Base-by-base conservation (phyloP, 2,113 vertebrate species). In the Lynx canadensis region DNA sequence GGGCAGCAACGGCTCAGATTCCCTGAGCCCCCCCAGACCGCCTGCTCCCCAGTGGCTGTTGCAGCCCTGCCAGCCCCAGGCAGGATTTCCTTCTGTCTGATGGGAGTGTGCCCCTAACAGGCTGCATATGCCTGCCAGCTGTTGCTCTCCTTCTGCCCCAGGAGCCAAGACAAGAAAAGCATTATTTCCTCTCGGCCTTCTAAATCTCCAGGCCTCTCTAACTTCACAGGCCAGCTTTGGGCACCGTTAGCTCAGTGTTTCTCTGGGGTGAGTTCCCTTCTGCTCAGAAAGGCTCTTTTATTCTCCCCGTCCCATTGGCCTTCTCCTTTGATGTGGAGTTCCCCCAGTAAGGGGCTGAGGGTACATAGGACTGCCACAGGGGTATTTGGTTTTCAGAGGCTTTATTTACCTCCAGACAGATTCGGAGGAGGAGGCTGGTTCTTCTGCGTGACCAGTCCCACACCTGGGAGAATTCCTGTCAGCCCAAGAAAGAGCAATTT, bases 1-100 rank as follows among this genome's bases (percentile, higher is more conserved):
- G 82, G 85, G 84, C 78, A 90, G 73, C 76, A 16, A 13, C 2
- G 94, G 98, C 98, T 98, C 98, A 98, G 98, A 98, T 98, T 98
- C 98, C 97, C 71, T 52, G 93, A 98, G 98, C 97, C 98, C 98
- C 98, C 98, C 98, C 98, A 98, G 98, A 98, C 98, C 86, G 97
- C 83, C 96, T 97, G 97, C 97, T 99, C 98, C 99, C 99, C 86
- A 92, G 98, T 94, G 99, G 98, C 98, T 55, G 97, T 97, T 95
- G 92, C 78, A 95, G 55, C 84, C 98, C 98, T 98, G 98, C 98
- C 98, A 98, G 98, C 79, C 66, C 98, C 36, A 74, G 98, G 98
- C 98, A 99, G 99, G 99, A 98, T 99, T 99, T 99, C 99, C 99
- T 99, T 98, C 98, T 99, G 98, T 98, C 98, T 98, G 98, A 98